These are phyloP conservation scores for Ormyrus nitidulus DNA, from an alignment of 2,888 invertebrate genomes.

Conservation along the genomic window DNA sequence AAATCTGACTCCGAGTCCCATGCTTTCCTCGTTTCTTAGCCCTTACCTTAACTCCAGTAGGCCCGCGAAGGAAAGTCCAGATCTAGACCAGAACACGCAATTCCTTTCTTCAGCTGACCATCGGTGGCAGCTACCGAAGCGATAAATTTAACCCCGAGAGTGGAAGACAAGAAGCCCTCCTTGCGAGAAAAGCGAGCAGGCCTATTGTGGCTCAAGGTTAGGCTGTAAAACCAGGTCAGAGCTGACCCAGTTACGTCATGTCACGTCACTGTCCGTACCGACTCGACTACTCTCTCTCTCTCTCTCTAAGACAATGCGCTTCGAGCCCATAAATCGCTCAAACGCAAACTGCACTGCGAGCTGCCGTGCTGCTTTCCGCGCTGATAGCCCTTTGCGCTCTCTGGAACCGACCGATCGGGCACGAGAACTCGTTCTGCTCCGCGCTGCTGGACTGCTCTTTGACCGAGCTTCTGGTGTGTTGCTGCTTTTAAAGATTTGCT, in stretches of 20 bases:
- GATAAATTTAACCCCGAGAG: slow-evolving; percentile 64
- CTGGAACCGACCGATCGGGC: slow-evolving; percentile 4
- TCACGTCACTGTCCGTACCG: slow-evolving; percentile 61
- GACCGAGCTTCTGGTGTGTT: no score
- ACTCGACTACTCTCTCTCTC: not conserved
- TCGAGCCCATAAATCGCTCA: slow-evolving; percentile 70
- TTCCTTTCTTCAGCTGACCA: slow-evolving; percentile 61
- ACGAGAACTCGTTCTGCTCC: not conserved
- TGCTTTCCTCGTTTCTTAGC: not conserved
- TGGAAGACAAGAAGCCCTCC: not conserved
- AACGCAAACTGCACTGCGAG: slow-evolving; percentile 59
- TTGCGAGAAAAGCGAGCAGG: slow-evolving; percentile 4
- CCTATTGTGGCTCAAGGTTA: slow-evolving; percentile 60
- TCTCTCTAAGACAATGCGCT: slow-evolving; percentile 65
- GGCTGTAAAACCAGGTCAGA: slow-evolving; percentile 59
- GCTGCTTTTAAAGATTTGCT: no score
- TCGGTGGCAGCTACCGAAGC: slow-evolving; percentile 61
- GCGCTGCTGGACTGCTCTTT: not conserved
- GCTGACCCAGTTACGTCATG: slow-evolving; percentile 70
- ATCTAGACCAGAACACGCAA: slow-evolving; percentile 62
- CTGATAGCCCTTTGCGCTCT: slow-evolving; percentile 5
- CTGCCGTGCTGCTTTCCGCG: not conserved
- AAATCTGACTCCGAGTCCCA: slow-evolving; percentile 20
- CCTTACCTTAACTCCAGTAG: not conserved
- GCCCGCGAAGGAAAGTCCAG: slow-evolving; percentile 58